Evolutionary conservation across 2,113 vertebrate species (phyloP).

Genomic region (Mustela lutreola): DNA sequence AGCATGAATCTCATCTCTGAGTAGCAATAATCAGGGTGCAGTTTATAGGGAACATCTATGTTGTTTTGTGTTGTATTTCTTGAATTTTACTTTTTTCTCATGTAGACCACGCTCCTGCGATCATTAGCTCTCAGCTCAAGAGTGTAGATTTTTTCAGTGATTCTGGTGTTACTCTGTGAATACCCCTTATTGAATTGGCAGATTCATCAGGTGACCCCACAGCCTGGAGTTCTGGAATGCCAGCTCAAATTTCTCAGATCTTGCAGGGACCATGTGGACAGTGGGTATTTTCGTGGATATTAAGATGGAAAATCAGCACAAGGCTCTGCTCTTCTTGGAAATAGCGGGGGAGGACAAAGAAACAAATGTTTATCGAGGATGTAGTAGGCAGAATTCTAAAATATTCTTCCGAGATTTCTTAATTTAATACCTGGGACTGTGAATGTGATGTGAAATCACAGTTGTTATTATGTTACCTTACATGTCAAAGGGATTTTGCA

Average conservation of each 20-base stretch:
- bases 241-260: not conserved
- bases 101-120: no score
- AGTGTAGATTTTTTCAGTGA: not conserved
- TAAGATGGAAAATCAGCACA: not conserved
- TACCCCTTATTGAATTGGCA: not conserved
- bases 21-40: not conserved
- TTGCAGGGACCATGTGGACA: not conserved
- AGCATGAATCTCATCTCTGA: not conserved
- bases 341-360: not conserved
- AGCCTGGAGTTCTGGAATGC: not conserved
- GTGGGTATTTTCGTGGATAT: not conserved
- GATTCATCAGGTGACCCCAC: not conserved
- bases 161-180: not conserved
- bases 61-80: not conserved
- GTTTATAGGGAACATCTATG: not conserved
- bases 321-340: not conserved
- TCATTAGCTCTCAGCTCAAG: not conserved
- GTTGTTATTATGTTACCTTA: not conserved
- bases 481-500: not conserved
- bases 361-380: not conserved
- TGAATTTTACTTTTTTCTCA: not conserved
- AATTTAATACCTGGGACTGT: not conserved
- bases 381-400: not conserved
- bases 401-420: not conserved
- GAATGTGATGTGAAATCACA: not conserved